phyloP scores from a whole-genome alignment of 2,113 vertebrate species.

The Sitta europaea region DNA sequence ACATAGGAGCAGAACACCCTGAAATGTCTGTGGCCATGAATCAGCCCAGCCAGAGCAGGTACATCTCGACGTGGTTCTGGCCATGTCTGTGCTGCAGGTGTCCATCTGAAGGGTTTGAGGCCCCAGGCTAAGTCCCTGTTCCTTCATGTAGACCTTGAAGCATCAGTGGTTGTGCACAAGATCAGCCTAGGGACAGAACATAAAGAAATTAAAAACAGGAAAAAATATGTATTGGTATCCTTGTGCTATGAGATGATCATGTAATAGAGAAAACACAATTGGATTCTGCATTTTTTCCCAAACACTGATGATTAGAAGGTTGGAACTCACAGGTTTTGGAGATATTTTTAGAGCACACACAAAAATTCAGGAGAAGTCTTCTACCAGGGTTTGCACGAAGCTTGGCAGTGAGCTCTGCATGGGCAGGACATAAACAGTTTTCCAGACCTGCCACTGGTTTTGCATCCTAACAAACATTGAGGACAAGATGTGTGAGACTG shows the following conservation, averaged over 20 bases:
- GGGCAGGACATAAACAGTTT: not conserved
- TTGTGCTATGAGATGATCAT: rapidly evolving
- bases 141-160: not conserved
- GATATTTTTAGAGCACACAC: not conserved
- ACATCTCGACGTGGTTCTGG: rapidly evolving
- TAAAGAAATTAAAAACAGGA: not conserved
- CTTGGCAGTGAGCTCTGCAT: not conserved
- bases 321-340: not conserved
- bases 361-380: not conserved
- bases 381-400: not conserved
- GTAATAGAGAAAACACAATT: not conserved
- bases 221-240: not conserved
- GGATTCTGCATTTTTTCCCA: not conserved
- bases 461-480: not conserved
- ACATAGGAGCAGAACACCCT: not conserved
- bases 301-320: not conserved
- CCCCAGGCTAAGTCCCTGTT: not conserved
- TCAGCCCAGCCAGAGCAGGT: not conserved
- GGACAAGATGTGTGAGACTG: not conserved
- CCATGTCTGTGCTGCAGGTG: not conserved
- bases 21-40: not conserved
- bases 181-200: not conserved
- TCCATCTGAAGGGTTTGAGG: not conserved
- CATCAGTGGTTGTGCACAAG: not conserved
- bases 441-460: not conserved